phyloP scores from a whole-genome alignment of 2,888 invertebrate species.

The Octodonta nipae region DNA sequence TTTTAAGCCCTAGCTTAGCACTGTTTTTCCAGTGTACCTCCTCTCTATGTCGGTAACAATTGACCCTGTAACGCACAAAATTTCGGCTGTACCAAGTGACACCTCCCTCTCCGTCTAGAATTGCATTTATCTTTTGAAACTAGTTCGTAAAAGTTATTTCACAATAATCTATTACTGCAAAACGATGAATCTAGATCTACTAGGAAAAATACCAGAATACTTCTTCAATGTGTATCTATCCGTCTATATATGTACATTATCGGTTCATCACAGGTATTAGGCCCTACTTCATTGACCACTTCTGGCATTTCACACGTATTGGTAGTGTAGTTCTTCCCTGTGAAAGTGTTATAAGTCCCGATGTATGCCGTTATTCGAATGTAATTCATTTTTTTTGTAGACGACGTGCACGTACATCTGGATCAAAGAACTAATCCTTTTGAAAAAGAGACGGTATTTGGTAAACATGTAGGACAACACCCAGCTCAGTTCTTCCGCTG shows the following conservation, averaged over 20 bases:
- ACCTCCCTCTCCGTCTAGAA: no score
- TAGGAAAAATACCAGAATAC: slow-evolving; percentile 7
- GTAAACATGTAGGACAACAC: slow-evolving; percentile 43
- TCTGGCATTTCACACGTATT: slow-evolving; percentile 49
- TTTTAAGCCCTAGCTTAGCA: no score
- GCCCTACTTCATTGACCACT: slow-evolving; percentile 42
- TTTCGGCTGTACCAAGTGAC: no score
- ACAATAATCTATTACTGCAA: no score
- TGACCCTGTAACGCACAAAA: no score
- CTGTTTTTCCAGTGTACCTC: no score
- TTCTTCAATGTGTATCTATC: slow-evolving; percentile 33
- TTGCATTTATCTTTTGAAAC: no score
- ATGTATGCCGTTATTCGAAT: slow-evolving; percentile 57
- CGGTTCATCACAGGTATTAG: slow-evolving; percentile 55
- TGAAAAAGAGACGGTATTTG: slow-evolving; percentile 42
- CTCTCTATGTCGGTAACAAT: no score
- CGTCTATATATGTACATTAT: slow-evolving; percentile 46
- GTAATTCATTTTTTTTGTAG: slow-evolving; percentile 37
- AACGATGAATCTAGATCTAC: slow-evolving; percentile 6
- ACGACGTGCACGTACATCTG: slow-evolving; percentile 54
- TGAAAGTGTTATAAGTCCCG: slow-evolving; percentile 47
- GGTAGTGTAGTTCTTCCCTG: slow-evolving; percentile 45
- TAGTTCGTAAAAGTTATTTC: no score
- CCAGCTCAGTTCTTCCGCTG: slow-evolving; percentile 60
- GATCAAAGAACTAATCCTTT: slow-evolving; percentile 54